Conservation (phyloP, 2,113 vertebrate genomes). For the Pelvicachromis taeniatus region DNA sequence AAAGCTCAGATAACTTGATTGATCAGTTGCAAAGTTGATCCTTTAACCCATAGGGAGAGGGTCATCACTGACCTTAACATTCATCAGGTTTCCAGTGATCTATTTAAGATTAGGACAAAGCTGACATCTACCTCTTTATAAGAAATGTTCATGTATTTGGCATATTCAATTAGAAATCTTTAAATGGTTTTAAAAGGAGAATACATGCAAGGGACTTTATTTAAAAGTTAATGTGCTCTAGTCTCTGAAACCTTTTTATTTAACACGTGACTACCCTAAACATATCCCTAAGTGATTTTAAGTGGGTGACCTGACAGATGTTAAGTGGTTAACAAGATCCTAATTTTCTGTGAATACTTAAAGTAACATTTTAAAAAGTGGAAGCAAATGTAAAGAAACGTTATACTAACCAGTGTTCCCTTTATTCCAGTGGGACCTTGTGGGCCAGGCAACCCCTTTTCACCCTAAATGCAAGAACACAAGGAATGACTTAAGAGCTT, state of each 20-base stretch:
- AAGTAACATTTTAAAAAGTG: neutral
- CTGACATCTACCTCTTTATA: neutral
- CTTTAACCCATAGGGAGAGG: rapidly evolving
- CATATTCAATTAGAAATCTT: neutral
- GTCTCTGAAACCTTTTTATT: neutral
- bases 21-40: neutral
- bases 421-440: constrained; percentile 39
- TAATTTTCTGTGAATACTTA: neutral
- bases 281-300: neutral
- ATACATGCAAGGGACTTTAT: neutral
- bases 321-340: neutral
- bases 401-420: constrained; percentile 14
- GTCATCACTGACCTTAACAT: neutral
- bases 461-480: constrained; percentile 27
- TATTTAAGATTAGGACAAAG: neutral
- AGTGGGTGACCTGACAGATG: neutral
- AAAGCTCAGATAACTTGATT: neutral
- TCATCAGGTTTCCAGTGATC: neutral
- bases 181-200: neutral
- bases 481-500: neutral
- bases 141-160: neutral
- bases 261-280: neutral
- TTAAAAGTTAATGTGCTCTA: neutral
- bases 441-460: constrained; percentile 31
- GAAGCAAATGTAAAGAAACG: neutral